phyloP scores from a whole-genome alignment of 2,113 vertebrate genomes.

The Halcyon malimbica region DNA sequence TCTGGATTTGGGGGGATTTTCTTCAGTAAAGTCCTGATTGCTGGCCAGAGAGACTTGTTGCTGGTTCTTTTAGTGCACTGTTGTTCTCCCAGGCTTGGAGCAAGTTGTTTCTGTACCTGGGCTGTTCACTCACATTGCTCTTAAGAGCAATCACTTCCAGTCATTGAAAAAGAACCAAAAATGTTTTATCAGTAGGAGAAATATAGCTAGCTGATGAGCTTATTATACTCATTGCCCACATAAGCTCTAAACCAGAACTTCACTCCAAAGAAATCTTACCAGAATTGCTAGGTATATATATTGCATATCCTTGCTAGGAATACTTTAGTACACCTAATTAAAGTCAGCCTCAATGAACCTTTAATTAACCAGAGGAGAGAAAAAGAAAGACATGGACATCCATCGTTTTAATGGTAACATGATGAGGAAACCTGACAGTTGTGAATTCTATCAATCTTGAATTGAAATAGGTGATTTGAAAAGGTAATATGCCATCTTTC shows the following conservation, averaged over 20 bases:
- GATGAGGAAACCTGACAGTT: neutral
- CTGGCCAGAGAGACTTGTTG: neutral
- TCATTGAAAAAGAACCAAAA: neutral
- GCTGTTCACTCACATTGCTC: neutral
- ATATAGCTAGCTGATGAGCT: neutral
- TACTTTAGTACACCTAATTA: neutral
- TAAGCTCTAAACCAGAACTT: neutral
- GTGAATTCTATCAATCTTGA: neutral
- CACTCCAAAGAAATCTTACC: neutral
- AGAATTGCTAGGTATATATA: neutral
- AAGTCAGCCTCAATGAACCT: neutral
- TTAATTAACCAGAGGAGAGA: neutral
- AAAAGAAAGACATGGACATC: neutral
- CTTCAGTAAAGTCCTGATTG: neutral
- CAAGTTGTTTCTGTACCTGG: neutral
- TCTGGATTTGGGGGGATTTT: neutral
- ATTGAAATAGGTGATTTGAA: neutral
- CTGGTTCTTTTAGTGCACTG: neutral
- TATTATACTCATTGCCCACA: neutral
- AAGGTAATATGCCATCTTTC: neutral
- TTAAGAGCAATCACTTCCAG: neutral
- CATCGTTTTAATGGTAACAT: neutral
- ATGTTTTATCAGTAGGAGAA: constrained; percentile 1
- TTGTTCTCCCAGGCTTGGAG: neutral
- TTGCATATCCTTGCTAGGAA: neutral